Evolutionary conservation across 2,797 vertebrate species (phyloP).

Genomic region (Benthosema pterotum): DNA sequence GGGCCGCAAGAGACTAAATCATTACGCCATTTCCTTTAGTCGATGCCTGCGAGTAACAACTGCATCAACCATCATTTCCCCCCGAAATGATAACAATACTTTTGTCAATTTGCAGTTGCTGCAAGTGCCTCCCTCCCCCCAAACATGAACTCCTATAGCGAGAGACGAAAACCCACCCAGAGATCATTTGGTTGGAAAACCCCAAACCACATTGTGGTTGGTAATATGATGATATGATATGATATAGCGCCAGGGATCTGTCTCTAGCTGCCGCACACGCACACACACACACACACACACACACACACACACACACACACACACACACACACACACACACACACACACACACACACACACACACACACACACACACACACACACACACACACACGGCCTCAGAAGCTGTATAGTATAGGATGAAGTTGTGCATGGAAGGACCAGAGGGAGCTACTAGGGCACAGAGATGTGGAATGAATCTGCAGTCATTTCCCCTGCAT

Average conservation of each 20-base stretch:
- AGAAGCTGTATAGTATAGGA: constrained; percentile 18
- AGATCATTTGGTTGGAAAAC: constrained; percentile 20
- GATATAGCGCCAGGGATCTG: neutral
- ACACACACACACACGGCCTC: no score
- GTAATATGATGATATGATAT: constrained; percentile 1
- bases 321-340: no score
- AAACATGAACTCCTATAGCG: neutral
- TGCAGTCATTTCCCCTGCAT: constrained; percentile 15
- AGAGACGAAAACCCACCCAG: neutral
- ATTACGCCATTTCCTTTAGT: neutral
- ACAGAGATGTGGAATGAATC: constrained; percentile 26
- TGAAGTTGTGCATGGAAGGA: constrained; percentile 2
- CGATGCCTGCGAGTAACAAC: neutral
- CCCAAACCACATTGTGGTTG: constrained; percentile 15
- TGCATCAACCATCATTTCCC: neutral
- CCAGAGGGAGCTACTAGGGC: constrained; percentile 4
- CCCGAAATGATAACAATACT: constrained; percentile 10
- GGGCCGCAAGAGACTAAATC: no score
- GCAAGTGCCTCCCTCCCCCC: neutral
- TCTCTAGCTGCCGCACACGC: no score
- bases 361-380: no score
- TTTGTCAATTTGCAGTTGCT: neutral
- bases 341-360: no score
- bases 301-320: no score
- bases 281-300: no score